These are phyloP conservation scores for Huso huso DNA, from an alignment of 2,797 vertebrate genomes.

Conservation along the genomic window DNA sequence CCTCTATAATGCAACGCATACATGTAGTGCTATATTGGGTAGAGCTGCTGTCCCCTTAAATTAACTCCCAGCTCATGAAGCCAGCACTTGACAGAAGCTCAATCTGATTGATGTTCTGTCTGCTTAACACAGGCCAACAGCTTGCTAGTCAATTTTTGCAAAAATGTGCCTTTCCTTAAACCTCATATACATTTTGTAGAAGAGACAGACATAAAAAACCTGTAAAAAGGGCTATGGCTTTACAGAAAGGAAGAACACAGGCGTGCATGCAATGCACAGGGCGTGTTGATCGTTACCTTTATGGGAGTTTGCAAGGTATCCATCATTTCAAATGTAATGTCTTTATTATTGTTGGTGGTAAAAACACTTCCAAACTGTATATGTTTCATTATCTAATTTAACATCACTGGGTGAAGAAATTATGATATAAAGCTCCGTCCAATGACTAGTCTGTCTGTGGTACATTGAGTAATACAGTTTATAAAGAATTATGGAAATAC, in stretches of 20 bases:
- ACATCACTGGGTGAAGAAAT: conserved; percentile 1
- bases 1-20: conserved; percentile 29
- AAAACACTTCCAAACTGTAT: neutral
- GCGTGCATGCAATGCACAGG: conserved; percentile 18
- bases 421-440: conserved; percentile 1
- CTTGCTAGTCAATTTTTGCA: conserved; percentile 34
- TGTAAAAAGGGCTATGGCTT: too few species aligned
- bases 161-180: conserved; percentile 34
- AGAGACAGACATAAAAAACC: conserved; percentile 24
- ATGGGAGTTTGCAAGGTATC: conserved; percentile 5
- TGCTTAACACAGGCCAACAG: conserved; percentile 27
- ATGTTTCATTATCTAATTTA: neutral
- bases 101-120: conserved; percentile 39
- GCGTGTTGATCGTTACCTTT: conserved; percentile 13
- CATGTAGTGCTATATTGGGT: conserved; percentile 24
- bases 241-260: too few species aligned
- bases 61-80: conserved; percentile 33
- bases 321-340: conserved; percentile 4
- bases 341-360: conserved; percentile 2
- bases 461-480: neutral
- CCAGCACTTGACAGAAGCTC: conserved; percentile 34
- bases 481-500: conserved; percentile 1
- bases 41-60: conserved; percentile 24
- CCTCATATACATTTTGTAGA: conserved; percentile 25
- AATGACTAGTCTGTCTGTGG: neutral